Percentiles rank a stretch among this genome's conserved stretches.
phyloP scores from a whole-genome alignment of 2,888 invertebrate species.

The Allolobophora icterica region DNA sequence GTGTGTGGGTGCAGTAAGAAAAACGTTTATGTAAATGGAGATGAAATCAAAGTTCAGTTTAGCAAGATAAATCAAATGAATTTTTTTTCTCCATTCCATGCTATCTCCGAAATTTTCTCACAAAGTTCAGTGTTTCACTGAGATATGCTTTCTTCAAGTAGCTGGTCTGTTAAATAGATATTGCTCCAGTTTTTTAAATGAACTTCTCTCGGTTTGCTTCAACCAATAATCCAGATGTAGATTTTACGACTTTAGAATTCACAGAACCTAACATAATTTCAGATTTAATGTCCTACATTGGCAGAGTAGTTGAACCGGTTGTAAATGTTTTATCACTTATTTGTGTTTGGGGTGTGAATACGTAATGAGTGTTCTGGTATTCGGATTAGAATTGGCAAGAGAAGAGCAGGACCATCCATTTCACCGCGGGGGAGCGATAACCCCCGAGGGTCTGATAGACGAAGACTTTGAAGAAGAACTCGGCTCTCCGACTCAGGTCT shows the following conservation, averaged over 20 bases:
- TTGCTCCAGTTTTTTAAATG: no score
- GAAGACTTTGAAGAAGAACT: conserved; percentile 89
- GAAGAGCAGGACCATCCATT: conserved; percentile 48
- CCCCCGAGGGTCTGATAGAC: conserved; percentile 84
- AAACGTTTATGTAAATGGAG: not conserved
- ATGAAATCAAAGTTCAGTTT: not conserved
- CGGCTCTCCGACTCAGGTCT: conserved; percentile 67
- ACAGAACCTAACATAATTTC: not conserved
- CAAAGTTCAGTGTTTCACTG: not conserved
- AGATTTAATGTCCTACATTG: not conserved
- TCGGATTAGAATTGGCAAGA: conserved; percentile 43
- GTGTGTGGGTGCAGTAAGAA: not conserved
- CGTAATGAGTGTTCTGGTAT: not conserved
- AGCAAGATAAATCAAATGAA: not conserved
- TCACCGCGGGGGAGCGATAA: conserved; percentile 62
- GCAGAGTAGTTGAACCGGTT: not conserved
- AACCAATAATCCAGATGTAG: no score
- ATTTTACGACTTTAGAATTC: not conserved
- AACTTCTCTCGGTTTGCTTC: no score
- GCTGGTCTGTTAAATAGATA: not conserved
- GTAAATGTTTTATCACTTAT: not conserved
- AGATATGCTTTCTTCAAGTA: not conserved
- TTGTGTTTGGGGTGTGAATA: not conserved
- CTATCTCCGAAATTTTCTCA: not conserved
- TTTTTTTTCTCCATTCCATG: not conserved